Evolutionary conservation across 2,888 invertebrate genomes (phyloP).

Genomic region (Acheta domesticus): DNA sequence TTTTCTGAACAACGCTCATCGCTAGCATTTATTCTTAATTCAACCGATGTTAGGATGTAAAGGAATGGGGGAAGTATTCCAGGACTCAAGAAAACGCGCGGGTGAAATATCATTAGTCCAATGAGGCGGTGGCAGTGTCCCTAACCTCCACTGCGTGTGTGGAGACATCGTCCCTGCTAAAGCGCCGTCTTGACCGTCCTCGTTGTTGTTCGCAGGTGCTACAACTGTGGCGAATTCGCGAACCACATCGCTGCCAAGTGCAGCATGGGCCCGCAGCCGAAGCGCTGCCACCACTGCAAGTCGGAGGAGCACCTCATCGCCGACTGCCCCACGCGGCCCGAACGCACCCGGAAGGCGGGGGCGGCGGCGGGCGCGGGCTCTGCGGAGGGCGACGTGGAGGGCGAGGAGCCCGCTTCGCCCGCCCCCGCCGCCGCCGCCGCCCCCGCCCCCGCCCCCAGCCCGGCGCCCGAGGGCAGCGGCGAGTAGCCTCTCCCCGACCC

Average conservation of each 20-base stretch:
- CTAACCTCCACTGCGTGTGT: too few relatives aligned
- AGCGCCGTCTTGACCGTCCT: too few relatives aligned
- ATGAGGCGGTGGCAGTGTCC: too few relatives aligned
- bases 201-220: slow-evolving; percentile 60
- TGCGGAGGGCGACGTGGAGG: neutral
- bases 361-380: neutral
- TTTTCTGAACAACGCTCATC: too few relatives aligned
- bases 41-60: too few relatives aligned
- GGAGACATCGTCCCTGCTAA: too few relatives aligned
- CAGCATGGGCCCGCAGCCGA: slow-evolving; percentile 81
- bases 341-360: slow-evolving; percentile 35
- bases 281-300: slow-evolving; percentile 87
- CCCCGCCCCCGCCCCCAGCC: neutral
- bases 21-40: too few relatives aligned
- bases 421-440: neutral
- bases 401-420: neutral
- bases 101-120: too few relatives aligned
- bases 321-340: slow-evolving; percentile 70
- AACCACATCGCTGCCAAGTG: slow-evolving; percentile 92
- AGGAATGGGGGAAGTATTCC: too few relatives aligned
- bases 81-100: too few relatives aligned
- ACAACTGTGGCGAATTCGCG: slow-evolving; percentile 89
- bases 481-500: neutral
- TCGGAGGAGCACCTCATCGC: slow-evolving; percentile 84
- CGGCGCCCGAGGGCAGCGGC: neutral